These are phyloP conservation scores for Melanotaenia boesemani DNA, from an alignment of 2,797 vertebrate species.

Conservation along the genomic window DNA sequence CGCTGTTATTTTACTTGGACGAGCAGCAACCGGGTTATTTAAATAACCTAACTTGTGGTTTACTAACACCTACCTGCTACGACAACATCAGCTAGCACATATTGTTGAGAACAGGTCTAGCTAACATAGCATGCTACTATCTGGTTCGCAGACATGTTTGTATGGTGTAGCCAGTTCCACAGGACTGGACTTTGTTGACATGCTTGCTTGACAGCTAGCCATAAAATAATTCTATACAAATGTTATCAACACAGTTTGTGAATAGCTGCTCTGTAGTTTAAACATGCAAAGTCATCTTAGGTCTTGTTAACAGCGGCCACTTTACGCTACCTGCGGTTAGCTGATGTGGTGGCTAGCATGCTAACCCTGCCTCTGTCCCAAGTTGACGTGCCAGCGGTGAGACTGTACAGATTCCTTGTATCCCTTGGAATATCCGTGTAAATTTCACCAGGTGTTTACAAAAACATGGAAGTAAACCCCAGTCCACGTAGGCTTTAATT, in stretches of 20 bases:
- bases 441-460: background rate
- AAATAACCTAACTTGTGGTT: background rate
- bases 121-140: slow-evolving; percentile 49
- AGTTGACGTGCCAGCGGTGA: slow-evolving; percentile 49
- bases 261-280: background rate
- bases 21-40: background rate
- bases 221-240: rapidly evolving
- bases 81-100: slow-evolving; percentile 49
- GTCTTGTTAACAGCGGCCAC: slow-evolving; percentile 1
- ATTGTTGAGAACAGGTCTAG: slow-evolving; percentile 32
- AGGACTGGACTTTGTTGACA: background rate
- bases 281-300: background rate
- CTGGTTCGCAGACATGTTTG: slow-evolving; percentile 38
- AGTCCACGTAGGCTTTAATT: too few species aligned
- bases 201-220: background rate
- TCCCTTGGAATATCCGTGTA: slow-evolving; percentile 4
- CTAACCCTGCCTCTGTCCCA: slow-evolving; percentile 42
- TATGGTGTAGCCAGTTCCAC: slow-evolving; percentile 23
- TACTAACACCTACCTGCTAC: slow-evolving; percentile 31
- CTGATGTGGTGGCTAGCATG: slow-evolving; percentile 49
- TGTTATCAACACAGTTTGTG: background rate
- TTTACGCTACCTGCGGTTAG: slow-evolving; percentile 59
- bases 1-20: slow-evolving; percentile 42
- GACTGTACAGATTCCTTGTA: slow-evolving; percentile 9
- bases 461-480: background rate